phyloP scores from a whole-genome alignment of 2,113 vertebrate genomes.

The Callopanchax toddi region DNA sequence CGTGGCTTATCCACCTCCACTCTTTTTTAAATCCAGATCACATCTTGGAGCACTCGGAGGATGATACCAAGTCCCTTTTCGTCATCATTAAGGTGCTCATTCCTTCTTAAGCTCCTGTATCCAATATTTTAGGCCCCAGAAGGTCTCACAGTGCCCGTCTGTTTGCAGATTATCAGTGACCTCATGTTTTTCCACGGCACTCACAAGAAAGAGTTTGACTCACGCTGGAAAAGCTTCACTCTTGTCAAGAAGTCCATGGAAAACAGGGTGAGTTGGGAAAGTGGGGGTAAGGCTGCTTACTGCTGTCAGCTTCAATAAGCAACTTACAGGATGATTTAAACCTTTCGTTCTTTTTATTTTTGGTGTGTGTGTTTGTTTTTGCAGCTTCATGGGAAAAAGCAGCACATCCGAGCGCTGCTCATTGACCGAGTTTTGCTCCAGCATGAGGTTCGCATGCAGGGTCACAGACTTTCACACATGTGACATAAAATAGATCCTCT shows the following conservation, averaged over 20 bases:
- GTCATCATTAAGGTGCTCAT: slow-evolving; percentile 92
- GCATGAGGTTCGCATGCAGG: slow-evolving; percentile 85
- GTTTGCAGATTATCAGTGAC: slow-evolving; percentile 89
- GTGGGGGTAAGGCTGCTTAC: background rate
- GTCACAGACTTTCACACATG: background rate
- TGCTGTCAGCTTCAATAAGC: slow-evolving; percentile 31
- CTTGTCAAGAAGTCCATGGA: slow-evolving; percentile 99
- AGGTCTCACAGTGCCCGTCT: slow-evolving; percentile 36
- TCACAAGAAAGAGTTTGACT: slow-evolving; percentile 97
- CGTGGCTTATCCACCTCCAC: background rate
- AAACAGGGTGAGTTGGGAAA: slow-evolving; percentile 86
- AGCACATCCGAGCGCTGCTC: slow-evolving; percentile 92
- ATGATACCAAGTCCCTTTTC: slow-evolving; percentile 97
- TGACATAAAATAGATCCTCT: background rate
- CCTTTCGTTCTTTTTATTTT: background rate
- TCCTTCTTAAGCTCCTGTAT: slow-evolving; percentile 3
- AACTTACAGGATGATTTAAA: slow-evolving; percentile 3
- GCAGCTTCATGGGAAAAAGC: slow-evolving; percentile 94
- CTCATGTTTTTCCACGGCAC: slow-evolving; percentile 95
- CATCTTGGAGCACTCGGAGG: slow-evolving; percentile 93
- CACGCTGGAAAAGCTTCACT: slow-evolving; percentile 97
- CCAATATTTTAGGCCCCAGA: background rate
- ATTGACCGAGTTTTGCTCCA: slow-evolving; percentile 96
- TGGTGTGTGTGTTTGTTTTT: slow-evolving; percentile 44
- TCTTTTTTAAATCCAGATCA: slow-evolving; percentile 78